Percentiles rank a stretch among this genome's conserved stretches.
These are phyloP conservation scores for Heliocidaris tuberculata DNA, from an alignment of 35 echinoderm and acorn worm species.

Conservation along the genomic window DNA sequence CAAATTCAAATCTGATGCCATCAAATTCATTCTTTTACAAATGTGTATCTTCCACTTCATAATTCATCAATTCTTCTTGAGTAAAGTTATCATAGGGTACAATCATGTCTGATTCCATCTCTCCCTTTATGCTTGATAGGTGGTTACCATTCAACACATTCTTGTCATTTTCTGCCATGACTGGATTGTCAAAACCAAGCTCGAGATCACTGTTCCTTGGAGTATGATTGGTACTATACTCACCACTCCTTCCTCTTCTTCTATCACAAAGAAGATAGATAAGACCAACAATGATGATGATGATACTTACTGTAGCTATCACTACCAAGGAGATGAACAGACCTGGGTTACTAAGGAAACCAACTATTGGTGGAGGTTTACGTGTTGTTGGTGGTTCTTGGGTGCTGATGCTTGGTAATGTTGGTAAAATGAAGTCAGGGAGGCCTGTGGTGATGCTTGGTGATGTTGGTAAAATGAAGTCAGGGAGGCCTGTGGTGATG, in stretches of 20 bases:
- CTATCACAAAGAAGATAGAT: constrained; percentile 66
- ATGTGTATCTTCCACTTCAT: constrained; percentile 76
- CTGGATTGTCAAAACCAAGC: constrained; percentile 63
- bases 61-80: constrained; percentile 62
- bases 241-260: constrained; percentile 47
- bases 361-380: background rate
- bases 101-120: constrained; percentile 46
- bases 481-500: background rate
- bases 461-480: no score
- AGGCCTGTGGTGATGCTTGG: background rate
- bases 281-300: constrained; percentile 58
- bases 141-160: constrained; percentile 61
- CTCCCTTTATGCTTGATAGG: constrained; percentile 55
- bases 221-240: constrained; percentile 65
- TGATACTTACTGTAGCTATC: constrained; percentile 50
- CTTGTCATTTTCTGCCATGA: constrained; percentile 55
- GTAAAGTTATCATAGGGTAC: constrained; percentile 64
- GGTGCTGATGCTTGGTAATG: background rate
- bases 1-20: background rate
- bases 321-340: constrained; percentile 68
- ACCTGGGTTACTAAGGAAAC: constrained; percentile 43
- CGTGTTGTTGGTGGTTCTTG: background rate
- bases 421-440: background rate
- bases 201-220: constrained; percentile 47
- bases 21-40: constrained; percentile 37